Evolutionary conservation across 2,113 vertebrate species (phyloP).

Genomic region (cattle (Bos taurus)): ARS-UCD2.0 NC_037356.1:13417501-13418000

Average conservation of each 20-base stretch:
- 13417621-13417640: slow-evolving; percentile 14
- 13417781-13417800: not conserved
- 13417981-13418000: not conserved
- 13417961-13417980: not conserved
- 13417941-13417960: not conserved
- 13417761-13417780: not conserved
- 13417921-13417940: not conserved
- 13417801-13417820: not conserved
- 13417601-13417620: slow-evolving; percentile 39
- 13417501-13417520: slow-evolving; percentile 53
- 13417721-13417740: not conserved
- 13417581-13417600: slow-evolving; percentile 48
- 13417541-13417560: slow-evolving; percentile 51
- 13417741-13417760: not conserved
- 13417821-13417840: not conserved
- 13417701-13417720: not conserved
- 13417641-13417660: not conserved
- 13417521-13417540: slow-evolving; percentile 66
- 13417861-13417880: not conserved
- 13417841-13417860: not conserved
- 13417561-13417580: slow-evolving; percentile 59
- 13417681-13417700: not conserved
- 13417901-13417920: not conserved
- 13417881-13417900: not conserved
- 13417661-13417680: not conserved